Conservation (phyloP, 2,113 vertebrate species). For the Lepus europaeus region DNA sequence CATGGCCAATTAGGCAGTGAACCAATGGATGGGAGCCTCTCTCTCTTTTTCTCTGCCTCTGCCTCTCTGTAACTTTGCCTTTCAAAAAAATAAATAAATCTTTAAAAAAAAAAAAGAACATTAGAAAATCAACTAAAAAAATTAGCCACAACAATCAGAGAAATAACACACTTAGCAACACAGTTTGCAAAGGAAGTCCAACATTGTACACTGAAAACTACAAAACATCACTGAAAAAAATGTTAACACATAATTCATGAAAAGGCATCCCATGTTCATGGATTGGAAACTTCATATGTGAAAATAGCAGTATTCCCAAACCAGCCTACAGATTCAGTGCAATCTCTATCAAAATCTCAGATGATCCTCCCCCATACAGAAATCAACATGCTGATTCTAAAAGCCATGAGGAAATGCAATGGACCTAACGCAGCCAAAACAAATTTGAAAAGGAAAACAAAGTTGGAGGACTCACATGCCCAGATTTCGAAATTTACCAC, state of each 20-base stretch:
- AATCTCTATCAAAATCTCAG: too few relatives aligned
- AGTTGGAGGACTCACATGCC: background rate
- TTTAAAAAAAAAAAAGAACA: too few relatives aligned
- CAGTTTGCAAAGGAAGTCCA: background rate
- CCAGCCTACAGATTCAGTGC: too few relatives aligned
- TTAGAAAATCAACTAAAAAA: background rate
- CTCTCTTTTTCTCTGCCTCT: too few relatives aligned
- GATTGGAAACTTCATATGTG: background rate
- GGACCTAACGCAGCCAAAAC: background rate
- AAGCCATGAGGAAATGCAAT: background rate
- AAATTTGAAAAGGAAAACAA: too few relatives aligned
- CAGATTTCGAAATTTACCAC: background rate
- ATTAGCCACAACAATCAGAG: background rate
- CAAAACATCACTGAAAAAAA: background rate
- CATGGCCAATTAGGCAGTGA: too few relatives aligned
- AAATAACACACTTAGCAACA: background rate
- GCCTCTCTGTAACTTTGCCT: too few relatives aligned
- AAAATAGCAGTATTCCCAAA: background rate
- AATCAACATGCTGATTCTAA: background rate
- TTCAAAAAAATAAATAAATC: too few relatives aligned
- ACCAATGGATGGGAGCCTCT: too few relatives aligned
- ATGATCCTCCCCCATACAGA: too few relatives aligned
- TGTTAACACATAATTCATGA: background rate
- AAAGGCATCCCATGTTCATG: background rate
- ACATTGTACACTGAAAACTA: background rate